Base-by-base conservation (phyloP, 2,888 invertebrate genomes). In the Actias luna region DNA sequence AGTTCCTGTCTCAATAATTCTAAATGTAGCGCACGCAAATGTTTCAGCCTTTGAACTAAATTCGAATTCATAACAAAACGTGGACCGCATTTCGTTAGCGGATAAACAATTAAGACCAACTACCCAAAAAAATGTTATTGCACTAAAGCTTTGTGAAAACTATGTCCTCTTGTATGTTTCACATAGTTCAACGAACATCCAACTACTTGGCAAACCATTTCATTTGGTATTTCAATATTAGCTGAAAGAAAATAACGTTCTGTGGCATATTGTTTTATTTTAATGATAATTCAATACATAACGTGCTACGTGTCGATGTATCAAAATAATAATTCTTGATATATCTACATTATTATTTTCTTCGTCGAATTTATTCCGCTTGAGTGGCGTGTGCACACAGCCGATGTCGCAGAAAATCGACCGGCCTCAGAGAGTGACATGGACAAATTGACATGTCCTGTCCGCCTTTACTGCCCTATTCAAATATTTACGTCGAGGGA, bases 361-460 rank as follows among this genome's bases (percentile, higher is more conserved):
- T 22, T 46, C 22, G 22, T 22, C 12, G 18, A 46, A 25, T 46
- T 22, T 46, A 46, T 22, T 46, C 46, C n/a, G 42, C 42, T 42
- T 18, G 22, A 46, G 22, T 8, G 46, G 22, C 46, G 46, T 46
- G 46, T 46, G 12, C 46, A 46, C 22, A 46, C 46, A 22, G 22
- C 22, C 46, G 46, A 46, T 12, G 22, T 46, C 46, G 46, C 22
- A 12, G 22, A 29, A 72, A 75, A 75, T 71, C 70, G 67, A 67
- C 67, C 68, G 69, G 69, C 59, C 31, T 59, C 58, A 61, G 42
- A 35, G 71, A 68, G 65, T 80, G 80, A 46, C 80, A 69, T 64
- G 75, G 73, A 85, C 83, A 84, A 84, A 85, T 85, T 86, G 85
- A 82, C 84, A 78, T 79, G 77, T 82, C 79, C 79, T 74, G 74